Percentiles rank a stretch among this genome's conserved stretches.
phyloP scores from a whole-genome alignment of 2,888 invertebrate species.

The Macrosiphum euphorbiae region DNA sequence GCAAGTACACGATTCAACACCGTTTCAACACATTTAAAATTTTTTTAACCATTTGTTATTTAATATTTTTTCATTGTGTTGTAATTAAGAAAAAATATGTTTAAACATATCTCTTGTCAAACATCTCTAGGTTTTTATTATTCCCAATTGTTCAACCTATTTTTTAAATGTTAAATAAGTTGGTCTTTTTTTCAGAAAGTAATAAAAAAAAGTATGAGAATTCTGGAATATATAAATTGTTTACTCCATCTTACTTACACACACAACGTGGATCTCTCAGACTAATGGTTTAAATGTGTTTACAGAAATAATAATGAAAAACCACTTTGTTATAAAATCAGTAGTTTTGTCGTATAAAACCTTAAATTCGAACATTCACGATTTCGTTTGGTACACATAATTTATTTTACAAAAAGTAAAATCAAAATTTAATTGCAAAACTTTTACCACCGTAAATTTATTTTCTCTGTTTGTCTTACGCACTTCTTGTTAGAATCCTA shows the following conservation, averaged over 20 bases:
- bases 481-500: background rate
- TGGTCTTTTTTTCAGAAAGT: background rate
- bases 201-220: background rate
- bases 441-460: background rate
- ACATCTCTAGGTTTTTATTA: background rate
- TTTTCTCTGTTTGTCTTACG: background rate
- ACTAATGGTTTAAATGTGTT: background rate
- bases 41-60: background rate
- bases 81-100: background rate
- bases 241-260: background rate
- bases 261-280: background rate
- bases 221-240: background rate
- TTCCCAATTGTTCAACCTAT: background rate
- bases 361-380: background rate
- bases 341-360: background rate
- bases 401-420: background rate
- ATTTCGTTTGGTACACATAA: background rate
- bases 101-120: background rate
- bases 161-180: background rate
- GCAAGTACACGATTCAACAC: background rate
- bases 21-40: background rate
- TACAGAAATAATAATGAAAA: conserved; percentile 1
- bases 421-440: conserved; percentile 19
- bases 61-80: background rate
- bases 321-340: conserved; percentile 1